Base-by-base conservation (phyloP, 2,888 invertebrate species). In the Ormia ochracea region DNA sequence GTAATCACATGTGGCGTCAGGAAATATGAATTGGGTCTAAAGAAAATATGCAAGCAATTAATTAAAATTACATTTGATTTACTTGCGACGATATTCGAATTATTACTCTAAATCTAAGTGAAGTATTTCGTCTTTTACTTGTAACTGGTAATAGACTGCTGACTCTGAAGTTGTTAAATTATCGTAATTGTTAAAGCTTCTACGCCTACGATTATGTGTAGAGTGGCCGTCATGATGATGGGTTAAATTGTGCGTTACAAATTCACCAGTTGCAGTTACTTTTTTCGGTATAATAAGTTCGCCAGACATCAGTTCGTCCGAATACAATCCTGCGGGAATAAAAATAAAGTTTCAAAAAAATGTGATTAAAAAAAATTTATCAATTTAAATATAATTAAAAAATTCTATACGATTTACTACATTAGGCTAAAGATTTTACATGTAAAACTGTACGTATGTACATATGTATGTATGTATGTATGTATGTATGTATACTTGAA, bases 1-100 rank as follows among this genome's bases (percentile, higher is more conserved):
- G 96, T 91, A 78, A 96, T 90, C 89, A 95, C 89, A 65, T 92
- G 92, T 23, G 94, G 94, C 43, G 93, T 92, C 84, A 94, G 91
- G 86, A 95, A 93, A 80, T 92, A 91, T 82, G 91, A 91, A 85
- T 93, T 93, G 76, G 94, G 94, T 89, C 93, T 93, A 84, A 82
- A 50, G 36, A 14, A 54, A 43, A 54, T 21, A 54, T 17, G 61
- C 33, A 43, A 38, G 33, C 31, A 4, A 21, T 33, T 45, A 70
- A 7, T 43, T 31, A 48, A 38, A 68, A 48, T 48, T 41, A 31
- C 45, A 56, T 70, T 50, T 38, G 6, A 61, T 65, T 33, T 43
- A n/a, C 28, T 43, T 9, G n/a, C 21, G 56, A 28, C 48, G 56
- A 63, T 28, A 61, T n/a, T 59, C 41, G 21, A 54, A 66, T 48